Base-by-base conservation (phyloP, 2,797 vertebrate genomes). In the Phalanger gymnotis region DNA sequence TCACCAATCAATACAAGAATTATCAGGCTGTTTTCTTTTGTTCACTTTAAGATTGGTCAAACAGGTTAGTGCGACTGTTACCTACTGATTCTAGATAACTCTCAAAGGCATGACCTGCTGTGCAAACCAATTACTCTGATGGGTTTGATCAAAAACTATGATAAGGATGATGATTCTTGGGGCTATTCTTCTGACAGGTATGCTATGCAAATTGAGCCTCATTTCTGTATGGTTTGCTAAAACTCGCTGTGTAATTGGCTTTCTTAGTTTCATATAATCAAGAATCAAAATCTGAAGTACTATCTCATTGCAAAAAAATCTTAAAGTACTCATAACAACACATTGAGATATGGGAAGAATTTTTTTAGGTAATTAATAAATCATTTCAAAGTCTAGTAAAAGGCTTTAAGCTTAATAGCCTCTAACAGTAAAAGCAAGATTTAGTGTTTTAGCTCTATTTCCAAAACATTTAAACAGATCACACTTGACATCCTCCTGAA, bases 211-310 rank as follows among this genome's bases (percentile, higher is more conserved):
- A 54, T 0, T 34, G 1, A 94, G 90, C 87, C 3, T 14, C 57
- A 58, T 47, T 94, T 11, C 58, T 12, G 90, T 91, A 52, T 31
- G 30, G 92, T 30, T 40, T 94, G 27, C 90, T 58, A 47, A 89
- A 95, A 91, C 66, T 91, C 11, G 13, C 22, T 27, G 52, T 53
- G 34, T 52, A 96, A 95, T 9, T 1, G 31, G 9, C 0, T 91
- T 90, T 96, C 14, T 66, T n/a, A 66, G 1, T 19, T 96, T 90
- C 30, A 6, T 96, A 34, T 95, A 94, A 91, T 66, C 25, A 51
- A 97, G 97, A 47, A 16, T 81, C 95, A 93, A 96, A 93, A 25
- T 96, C 10, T 31, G 58, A 92, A 53, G 54, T 90, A 87, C 14
- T 1, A 73, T 40, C 92, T 94, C 54, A 30, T 93, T 89, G 87